These are phyloP conservation scores for Brachirus orientalis DNA, from an alignment of 2,113 vertebrate species.

Conservation along the genomic window DNA sequence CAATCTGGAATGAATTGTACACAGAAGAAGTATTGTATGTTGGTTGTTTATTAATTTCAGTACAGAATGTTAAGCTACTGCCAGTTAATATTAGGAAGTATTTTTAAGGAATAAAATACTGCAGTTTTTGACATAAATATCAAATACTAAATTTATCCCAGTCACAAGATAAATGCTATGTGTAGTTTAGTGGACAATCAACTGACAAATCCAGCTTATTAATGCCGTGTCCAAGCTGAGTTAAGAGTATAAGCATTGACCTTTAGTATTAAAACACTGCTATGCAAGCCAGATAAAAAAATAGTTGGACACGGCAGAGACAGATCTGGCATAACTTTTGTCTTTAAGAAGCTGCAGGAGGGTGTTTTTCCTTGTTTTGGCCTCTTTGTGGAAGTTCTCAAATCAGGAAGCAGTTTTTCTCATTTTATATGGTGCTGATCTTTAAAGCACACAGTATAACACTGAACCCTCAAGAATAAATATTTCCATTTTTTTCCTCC, in stretches of 20 bases:
- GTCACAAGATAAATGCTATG: not conserved
- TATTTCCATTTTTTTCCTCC: conserved; percentile 12
- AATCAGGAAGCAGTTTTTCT: conserved; percentile 39
- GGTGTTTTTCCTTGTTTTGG: conserved; percentile 31
- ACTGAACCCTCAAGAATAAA: conserved; percentile 8
- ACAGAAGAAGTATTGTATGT: conserved; percentile 32
- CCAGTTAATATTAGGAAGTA: conserved; percentile 6
- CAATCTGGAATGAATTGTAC: conserved; percentile 59
- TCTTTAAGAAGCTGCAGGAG: conserved; percentile 17
- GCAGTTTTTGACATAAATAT: not conserved
- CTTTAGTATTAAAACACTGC: conserved; percentile 15
- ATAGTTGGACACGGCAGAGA: conserved; percentile 20
- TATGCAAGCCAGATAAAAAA: not conserved
- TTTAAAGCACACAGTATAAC: conserved; percentile 13
- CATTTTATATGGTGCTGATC: not conserved
- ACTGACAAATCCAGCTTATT: conserved; percentile 27
- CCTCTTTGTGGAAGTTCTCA: conserved; percentile 37
- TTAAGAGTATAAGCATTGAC: conserved; percentile 16
- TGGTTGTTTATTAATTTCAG: conserved; percentile 11
- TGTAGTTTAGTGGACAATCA: not conserved
- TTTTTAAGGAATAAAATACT: conserved; percentile 17
- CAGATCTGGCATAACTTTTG: conserved; percentile 24
- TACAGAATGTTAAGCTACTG: conserved; percentile 22
- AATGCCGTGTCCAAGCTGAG: conserved; percentile 12
- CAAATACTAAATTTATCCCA: not conserved